Base-by-base conservation (phyloP, 2,797 vertebrate species). In the Alectoris magna region DNA sequence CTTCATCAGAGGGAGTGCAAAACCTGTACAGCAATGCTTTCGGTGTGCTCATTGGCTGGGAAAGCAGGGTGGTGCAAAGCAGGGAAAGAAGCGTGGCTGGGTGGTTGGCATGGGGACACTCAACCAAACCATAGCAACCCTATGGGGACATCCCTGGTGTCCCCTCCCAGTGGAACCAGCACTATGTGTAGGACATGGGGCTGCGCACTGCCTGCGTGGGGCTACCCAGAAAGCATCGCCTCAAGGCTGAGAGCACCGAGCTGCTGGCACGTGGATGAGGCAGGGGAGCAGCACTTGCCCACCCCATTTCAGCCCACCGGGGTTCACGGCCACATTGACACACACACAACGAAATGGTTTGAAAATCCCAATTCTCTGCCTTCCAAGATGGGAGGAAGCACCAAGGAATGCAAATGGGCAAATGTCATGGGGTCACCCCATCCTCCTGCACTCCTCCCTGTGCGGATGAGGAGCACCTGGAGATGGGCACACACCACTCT, bases 341-440 rank as follows among this genome's bases (percentile, higher is more conserved):
- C 6, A 15, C n/a, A 5, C 2, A 14, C 73, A 21, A 11, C 1
- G 55, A 84, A 87, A 94, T 9, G 74, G 59, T 84, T 70, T 51
- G 74, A 89, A 87, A 94, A 77, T 59, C 62, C 90, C 70, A 14
- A 3, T 58, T 72, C 69, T 87, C 70, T 29, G 60, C 26, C 39
- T 93, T 56, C 60, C 2, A 0, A 22, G 49, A 44, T n/a, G 36
- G 29, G 49, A 62, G 66, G 43, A 75, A 63, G 55, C 19, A 53
- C 62, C 17, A n/a, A 12, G 41, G 21, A 26, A 62, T 0, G n/a
- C 1, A 5, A 39, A 26, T 0, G 6, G 39, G n/a, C 56, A 31
- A 53, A 29, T 18, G 53, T 11, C 19, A 12, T 17, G 18, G 31
- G 70, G 41, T 58, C n/a, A 14, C 38, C 64, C 43, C 56, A 1